Conservation (phyloP, 64 coral and sea anemone genomes). For the Hydrozoanthus tunicans region DNA sequence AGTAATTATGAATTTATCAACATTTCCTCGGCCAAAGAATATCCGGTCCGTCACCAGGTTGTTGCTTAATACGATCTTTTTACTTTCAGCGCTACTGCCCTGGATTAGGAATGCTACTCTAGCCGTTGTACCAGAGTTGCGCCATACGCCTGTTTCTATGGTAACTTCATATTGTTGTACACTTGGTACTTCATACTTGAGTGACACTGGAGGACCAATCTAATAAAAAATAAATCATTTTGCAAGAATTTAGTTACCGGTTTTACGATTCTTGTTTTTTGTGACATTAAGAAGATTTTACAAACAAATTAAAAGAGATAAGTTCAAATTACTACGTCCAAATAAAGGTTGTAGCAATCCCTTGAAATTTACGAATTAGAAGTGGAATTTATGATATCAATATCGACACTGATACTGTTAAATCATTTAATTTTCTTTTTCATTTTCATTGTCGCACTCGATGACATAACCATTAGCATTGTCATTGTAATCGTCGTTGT, state of each 20-base stretch:
- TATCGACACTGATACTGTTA: no score
- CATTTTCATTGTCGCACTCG: no score
- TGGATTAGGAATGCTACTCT: not conserved
- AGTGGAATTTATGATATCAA: no score
- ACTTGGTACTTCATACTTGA: conserved; percentile 4
- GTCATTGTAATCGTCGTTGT: no score
- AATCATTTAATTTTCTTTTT: no score
- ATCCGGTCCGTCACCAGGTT: conserved; percentile 2
- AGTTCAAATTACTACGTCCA: no score
- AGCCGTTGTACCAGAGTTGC: conserved; percentile 37
- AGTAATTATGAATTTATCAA: conserved; percentile 27
- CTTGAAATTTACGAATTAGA: no score
- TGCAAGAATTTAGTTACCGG: not conserved
- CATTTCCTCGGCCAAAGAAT: conserved; percentile 37
- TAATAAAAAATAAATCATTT: not conserved
- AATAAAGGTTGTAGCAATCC: no score
- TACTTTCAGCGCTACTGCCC: not conserved
- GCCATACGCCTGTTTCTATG: conserved; percentile 40
- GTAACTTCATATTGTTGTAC: conserved; percentile 37
- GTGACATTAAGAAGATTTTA: no score
- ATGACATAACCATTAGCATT: no score
- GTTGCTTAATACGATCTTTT: conserved; percentile 1
- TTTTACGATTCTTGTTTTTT: no score
- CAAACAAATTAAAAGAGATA: no score
- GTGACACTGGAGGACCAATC: conserved; percentile 41